Percentiles rank a stretch among this genome's conserved stretches.
Conservation (phyloP, 2,888 invertebrate species). For the Watsonalla cultraria region DNA sequence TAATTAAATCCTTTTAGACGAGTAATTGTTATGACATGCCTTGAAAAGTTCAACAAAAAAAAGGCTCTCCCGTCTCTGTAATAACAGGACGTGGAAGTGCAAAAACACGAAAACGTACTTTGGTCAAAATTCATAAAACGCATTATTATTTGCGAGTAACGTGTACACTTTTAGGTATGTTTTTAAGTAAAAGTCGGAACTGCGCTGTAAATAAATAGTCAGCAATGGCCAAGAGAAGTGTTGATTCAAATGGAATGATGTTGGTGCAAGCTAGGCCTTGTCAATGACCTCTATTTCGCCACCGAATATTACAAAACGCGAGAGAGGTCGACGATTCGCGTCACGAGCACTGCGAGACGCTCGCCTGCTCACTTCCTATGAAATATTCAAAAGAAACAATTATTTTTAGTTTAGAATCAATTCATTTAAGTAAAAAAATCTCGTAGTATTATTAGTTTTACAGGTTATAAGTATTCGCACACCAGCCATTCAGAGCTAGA, state of each 20-base stretch:
- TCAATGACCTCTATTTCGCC: conserved; percentile 76
- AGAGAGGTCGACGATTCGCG: conserved; percentile 59
- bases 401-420: too few species aligned
- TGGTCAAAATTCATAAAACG: conserved; percentile 18
- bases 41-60: conserved; percentile 7
- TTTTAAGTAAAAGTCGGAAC: not conserved
- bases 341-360: conserved; percentile 34
- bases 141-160: conserved; percentile 15
- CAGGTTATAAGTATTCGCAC: too few species aligned
- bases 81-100: conserved; percentile 28
- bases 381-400: too few species aligned
- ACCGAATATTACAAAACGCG: conserved; percentile 55
- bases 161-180: not conserved
- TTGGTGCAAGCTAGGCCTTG: conserved; percentile 63
- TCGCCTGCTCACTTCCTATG: conserved; percentile 12
- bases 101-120: conserved; percentile 37
- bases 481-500: too few species aligned
- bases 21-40: conserved; percentile 1
- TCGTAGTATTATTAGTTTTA: too few species aligned
- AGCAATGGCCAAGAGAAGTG: conserved; percentile 16
- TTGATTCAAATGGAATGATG: conserved; percentile 47
- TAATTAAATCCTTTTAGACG: not conserved
- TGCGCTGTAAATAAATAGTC: not conserved
- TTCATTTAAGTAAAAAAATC: too few species aligned
- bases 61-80: conserved; percentile 3